Conservation (phyloP, 2,113 vertebrate genomes). For the Macquaria australasica region DNA sequence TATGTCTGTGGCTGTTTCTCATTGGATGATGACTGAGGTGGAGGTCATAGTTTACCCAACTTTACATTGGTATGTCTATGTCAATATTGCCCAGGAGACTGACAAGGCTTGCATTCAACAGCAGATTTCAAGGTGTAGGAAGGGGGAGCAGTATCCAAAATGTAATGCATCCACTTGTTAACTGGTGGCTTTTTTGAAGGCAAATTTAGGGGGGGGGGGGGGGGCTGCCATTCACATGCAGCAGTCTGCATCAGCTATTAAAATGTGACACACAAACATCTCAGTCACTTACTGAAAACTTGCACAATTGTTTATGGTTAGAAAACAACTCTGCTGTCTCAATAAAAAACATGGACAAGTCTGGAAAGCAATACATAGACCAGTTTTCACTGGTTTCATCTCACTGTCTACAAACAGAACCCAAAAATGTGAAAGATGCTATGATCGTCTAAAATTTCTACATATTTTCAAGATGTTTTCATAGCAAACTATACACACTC, state of each 20-base stretch:
- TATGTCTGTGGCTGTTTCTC: slow-evolving; percentile 23
- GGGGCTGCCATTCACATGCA: background rate
- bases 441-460: background rate
- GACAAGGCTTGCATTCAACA: slow-evolving; percentile 74
- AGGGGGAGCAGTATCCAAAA: slow-evolving; percentile 30
- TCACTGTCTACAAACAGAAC: background rate
- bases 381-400: background rate
- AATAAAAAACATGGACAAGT: background rate
- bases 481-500: background rate
- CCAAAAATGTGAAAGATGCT: background rate
- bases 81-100: slow-evolving; percentile 65
- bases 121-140: slow-evolving; percentile 47
- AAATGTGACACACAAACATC: background rate
- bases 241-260: background rate
- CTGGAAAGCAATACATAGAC: background rate
- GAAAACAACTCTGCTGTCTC: background rate
- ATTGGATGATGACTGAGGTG: slow-evolving; percentile 46
- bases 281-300: background rate
- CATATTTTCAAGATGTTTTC: background rate
- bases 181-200: slow-evolving; percentile 4
- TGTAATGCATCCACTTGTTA: slow-evolving; percentile 61
- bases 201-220: too few species aligned
- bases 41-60: slow-evolving; percentile 66
- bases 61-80: slow-evolving; percentile 75
- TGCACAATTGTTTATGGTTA: background rate